These are phyloP conservation scores for Palythoa grandiflora DNA, from an alignment of 92 coral and sea anemone species.

Conservation along the genomic window DNA sequence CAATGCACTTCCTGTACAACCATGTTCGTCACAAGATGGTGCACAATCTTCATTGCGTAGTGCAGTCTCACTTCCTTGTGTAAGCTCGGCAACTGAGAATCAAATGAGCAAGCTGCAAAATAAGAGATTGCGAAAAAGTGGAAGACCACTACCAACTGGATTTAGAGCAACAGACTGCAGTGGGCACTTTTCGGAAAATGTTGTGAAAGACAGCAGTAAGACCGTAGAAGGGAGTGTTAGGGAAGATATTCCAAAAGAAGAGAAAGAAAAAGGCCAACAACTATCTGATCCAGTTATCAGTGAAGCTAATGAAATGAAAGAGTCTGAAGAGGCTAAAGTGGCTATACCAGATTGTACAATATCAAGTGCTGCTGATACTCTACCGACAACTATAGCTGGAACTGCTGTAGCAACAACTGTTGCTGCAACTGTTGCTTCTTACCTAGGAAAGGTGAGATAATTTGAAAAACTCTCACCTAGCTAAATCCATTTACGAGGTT, in stretches of 20 bases:
- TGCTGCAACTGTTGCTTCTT: not conserved
- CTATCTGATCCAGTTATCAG: not conserved
- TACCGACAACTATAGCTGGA: conserved; percentile 2
- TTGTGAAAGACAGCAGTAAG: not conserved
- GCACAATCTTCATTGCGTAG: conserved; percentile 47
- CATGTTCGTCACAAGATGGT: not conserved
- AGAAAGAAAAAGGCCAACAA: not conserved
- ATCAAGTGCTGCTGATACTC: not conserved
- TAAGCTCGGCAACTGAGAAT: conserved; percentile 68
- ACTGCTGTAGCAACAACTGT: not conserved
- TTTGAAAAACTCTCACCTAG: too few species aligned
- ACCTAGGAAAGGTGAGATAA: conserved; percentile 23
- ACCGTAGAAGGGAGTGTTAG: conserved; percentile 6
- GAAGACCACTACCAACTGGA: conserved; percentile 64
- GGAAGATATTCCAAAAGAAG: not conserved
- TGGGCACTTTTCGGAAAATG: not conserved
- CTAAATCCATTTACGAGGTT: too few species aligned
- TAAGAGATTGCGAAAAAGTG: conserved; percentile 72
- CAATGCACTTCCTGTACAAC: not conserved
- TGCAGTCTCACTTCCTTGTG: conserved; percentile 50
- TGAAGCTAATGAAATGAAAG: not conserved
- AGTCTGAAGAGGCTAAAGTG: not conserved
- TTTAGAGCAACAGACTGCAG: conserved; percentile 24
- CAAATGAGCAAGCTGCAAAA: conserved; percentile 54
- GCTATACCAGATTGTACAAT: not conserved